Percentiles rank a stretch among this genome's conserved stretches.
These are phyloP conservation scores for Neostethus bicornis DNA, from an alignment of 2,797 vertebrate species.

Conservation along the genomic window DNA sequence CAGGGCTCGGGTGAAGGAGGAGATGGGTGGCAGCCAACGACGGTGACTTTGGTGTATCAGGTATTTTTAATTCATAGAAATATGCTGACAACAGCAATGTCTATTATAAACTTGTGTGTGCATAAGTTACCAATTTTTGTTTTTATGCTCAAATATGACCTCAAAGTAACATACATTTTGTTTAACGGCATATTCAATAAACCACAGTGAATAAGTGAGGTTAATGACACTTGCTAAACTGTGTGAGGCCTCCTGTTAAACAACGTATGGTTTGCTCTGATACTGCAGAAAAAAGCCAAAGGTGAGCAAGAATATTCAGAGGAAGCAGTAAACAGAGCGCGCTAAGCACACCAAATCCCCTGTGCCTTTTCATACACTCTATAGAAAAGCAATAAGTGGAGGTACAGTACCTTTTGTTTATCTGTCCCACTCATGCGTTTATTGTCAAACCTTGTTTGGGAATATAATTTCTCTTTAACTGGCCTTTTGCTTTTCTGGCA, in stretches of 20 bases:
- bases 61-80: no score
- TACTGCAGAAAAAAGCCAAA: slow-evolving; percentile 47
- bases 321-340: slow-evolving; percentile 54
- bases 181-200: slow-evolving; percentile 10
- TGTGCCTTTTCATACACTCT: slow-evolving; percentile 70
- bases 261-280: slow-evolving; percentile 34
- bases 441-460: slow-evolving; percentile 81
- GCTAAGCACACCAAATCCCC: slow-evolving; percentile 60
- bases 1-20: no score
- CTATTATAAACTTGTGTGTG: no score
- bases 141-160: slow-evolving; percentile 6
- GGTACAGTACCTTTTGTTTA: slow-evolving; percentile 77
- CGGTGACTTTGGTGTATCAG: no score
- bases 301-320: slow-evolving; percentile 57
- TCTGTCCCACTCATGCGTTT: slow-evolving; percentile 73
- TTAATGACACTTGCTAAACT: slow-evolving; percentile 24
- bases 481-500: slow-evolving; percentile 76
- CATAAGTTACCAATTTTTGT: background rate
- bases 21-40: no score
- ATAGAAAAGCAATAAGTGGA: slow-evolving; percentile 76
- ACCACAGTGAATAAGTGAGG: slow-evolving; percentile 7
- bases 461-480: slow-evolving; percentile 84
- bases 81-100: no score
- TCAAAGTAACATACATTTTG: slow-evolving; percentile 12
- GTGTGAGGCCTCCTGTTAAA: slow-evolving; percentile 25